Base-by-base conservation (phyloP, 2,797 vertebrate genomes). In the Carduelis carduelis region DNA sequence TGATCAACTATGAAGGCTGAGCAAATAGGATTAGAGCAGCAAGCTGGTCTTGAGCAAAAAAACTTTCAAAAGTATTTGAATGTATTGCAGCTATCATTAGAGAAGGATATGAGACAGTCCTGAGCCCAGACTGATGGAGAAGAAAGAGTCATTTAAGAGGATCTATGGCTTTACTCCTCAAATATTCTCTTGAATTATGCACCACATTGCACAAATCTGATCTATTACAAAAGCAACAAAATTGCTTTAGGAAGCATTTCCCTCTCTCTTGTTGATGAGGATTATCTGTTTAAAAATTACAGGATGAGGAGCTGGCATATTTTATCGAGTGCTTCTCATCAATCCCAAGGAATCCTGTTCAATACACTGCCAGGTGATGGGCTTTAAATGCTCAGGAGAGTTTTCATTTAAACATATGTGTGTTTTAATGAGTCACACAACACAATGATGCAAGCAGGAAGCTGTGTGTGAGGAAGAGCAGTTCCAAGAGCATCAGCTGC, bases 241-340 rank as follows among this genome's bases (percentile, higher is more conserved):
- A 90, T 26, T 64, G 57, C 61, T 75, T 90, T 60, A 83, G 64
- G 72, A 91, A 93, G 53, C 23, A 37, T 59, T 87, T 87, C 49
- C n/a, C 49, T 86, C 43, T 71, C 53, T 68, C 50, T 37, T 71
- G 24, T 22, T 71, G 77, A 86, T 76, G 50, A 83, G 46, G 35
- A 86, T 78, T 86, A 81, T 50, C 43, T 83, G 28, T 83, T 90
- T 84, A 90, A 63, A 90, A 94, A 87, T 70, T 90, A 57, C n/a
- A 86, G 53, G 39, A 68, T 37, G 60, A 94, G 47, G 74, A 80
- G 71, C 55, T 59, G 41, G 57, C 49, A 37, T 34, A 63, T 65
- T 76, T 79, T 59, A 94, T 69, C 0, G 2, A 86, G n/a, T 19
- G 21, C 32, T 68, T 81, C 61, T 65, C 66, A 17, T 64, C 69